Percentiles rank a stretch among this genome's conserved stretches.
Conservation (phyloP, 2,113 vertebrate species). For the Clupea harengus region DNA sequence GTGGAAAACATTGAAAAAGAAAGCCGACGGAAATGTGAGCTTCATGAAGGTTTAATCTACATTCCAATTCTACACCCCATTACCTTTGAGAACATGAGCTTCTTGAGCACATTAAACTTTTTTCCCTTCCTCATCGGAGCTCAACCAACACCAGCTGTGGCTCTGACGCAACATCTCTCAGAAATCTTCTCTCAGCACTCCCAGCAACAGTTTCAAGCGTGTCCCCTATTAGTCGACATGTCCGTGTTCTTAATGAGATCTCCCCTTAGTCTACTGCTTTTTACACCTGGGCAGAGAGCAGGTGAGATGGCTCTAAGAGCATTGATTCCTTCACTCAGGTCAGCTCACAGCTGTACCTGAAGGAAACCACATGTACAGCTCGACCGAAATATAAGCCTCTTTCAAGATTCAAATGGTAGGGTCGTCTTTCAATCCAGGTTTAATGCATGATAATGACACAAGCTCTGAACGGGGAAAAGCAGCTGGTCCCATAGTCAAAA, state of each 20-base stretch:
- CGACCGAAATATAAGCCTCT: not conserved
- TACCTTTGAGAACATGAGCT: conserved; percentile 1
- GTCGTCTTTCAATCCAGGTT: not conserved
- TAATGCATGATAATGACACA: not conserved
- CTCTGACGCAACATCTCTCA: no score
- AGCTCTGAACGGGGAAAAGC: not conserved
- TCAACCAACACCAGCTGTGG: no score
- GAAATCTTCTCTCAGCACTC: not conserved
- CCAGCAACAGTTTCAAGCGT: not conserved
- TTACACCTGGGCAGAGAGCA: not conserved
- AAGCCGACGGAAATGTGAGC: not conserved
- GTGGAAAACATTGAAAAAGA: not conserved
- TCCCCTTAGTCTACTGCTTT: not conserved
- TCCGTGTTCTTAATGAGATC: not conserved
- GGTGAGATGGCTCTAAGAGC: not conserved
- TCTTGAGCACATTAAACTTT: not conserved
- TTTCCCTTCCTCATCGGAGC: no score
- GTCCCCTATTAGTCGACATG: not conserved
- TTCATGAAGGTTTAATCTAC: conserved; percentile 12
- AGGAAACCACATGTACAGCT: not conserved
- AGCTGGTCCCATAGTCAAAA: not conserved
- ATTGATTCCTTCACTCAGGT: not conserved
- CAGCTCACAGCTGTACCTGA: not conserved
- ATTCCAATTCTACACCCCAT: not conserved
- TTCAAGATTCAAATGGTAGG: not conserved